A percentile compares a stretch with the other conserved stretches of the same genome.
Evolutionary conservation across 2,888 invertebrate genomes (phyloP).

Genomic region (Hirtodrosophila trivittata): DNA sequence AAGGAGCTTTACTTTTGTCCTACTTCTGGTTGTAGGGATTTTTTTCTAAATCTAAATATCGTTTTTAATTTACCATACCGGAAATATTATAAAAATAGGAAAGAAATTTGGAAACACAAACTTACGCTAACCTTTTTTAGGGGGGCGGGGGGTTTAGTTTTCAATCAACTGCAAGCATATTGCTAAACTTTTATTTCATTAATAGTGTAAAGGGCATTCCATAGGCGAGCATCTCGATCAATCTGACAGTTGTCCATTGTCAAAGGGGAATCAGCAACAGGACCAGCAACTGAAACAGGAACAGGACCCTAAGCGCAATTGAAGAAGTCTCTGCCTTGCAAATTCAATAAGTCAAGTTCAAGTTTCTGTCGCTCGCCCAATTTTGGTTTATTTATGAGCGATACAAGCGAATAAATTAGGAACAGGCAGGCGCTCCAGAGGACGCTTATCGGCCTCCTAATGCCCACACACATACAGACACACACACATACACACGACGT

Average conservation of each 20-base stretch:
- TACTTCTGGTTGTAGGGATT: no score
- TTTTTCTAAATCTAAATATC: no score
- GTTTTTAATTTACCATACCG: no score
- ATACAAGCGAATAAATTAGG: conserved; percentile 76
- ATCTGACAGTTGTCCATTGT: background rate
- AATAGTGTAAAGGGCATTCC: no score
- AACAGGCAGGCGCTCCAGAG: conserved; percentile 54
- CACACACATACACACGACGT: conserved; percentile 4
- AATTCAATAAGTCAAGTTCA: conserved; percentile 75
- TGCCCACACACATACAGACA: conserved; percentile 20
- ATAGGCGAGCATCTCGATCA: no score
- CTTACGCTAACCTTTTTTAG: no score
- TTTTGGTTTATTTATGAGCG: conserved; percentile 77
- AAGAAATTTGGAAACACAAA: no score
- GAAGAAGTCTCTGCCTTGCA: conserved; percentile 59
- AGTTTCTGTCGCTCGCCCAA: conserved; percentile 64
- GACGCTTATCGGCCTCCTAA: conserved; percentile 46
- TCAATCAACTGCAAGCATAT: no score
- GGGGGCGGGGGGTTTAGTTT: no score
- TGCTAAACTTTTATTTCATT: no score
- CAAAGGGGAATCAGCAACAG: conserved; percentile 25
- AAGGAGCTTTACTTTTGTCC: no score
- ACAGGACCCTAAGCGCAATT: conserved; percentile 51
- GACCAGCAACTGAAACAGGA: conserved; percentile 2
- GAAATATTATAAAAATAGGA: no score